Evolutionary conservation across 1,140 invertebrate species (phyloP), one percentile per base, ranked within the genome.

Genomic region (Brachionus calyciflorus): DNA sequence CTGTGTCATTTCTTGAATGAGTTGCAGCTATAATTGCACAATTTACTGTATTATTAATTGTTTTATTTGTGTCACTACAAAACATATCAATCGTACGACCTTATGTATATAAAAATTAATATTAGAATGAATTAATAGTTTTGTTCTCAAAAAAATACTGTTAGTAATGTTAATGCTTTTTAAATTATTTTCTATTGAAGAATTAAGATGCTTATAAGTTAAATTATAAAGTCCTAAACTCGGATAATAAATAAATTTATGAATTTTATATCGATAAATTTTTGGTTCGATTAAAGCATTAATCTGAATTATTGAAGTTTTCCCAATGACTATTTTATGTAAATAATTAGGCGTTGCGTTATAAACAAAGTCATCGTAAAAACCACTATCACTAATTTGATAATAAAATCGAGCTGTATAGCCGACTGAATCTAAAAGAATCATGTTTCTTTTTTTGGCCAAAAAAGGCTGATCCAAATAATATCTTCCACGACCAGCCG

Each of bases 351-450:
- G 10, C 0, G 55, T 60, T 17, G 6, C 3, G 37, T 60, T 60
- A 6, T 33, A 14, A 37, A 60, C 30, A 12, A 33, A 37, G 37
- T 60, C 55, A 37, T 33, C 55, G 19, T 60, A 60, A 0, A 37
- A 37, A 17, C 37, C 30, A 60, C 17, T 9, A 33, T 17, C 17
- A 37, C 37, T 33, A 6, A 30, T 37, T 17, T 37, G 2, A 21
- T 60, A 60, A 9, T 37, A 60, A 60, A 60, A 60, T 33, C n/a
- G 33, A n/a, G 55, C 55, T 19, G 55, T 60, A 33, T 7, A 60
- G 3, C 26, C 26, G 21, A 60, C 6, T 6, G 28, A 60, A 9
- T 60, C 55, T 7, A 60, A 33, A 40, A 30, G 37, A 37, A 60
- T 28, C 55, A 60, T 40, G 7, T 60, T 37, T 17, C 55, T 30